Evolutionary conservation across 2,888 invertebrate genomes (phyloP).

Genomic region (Chymomyza fuscimana): DNA sequence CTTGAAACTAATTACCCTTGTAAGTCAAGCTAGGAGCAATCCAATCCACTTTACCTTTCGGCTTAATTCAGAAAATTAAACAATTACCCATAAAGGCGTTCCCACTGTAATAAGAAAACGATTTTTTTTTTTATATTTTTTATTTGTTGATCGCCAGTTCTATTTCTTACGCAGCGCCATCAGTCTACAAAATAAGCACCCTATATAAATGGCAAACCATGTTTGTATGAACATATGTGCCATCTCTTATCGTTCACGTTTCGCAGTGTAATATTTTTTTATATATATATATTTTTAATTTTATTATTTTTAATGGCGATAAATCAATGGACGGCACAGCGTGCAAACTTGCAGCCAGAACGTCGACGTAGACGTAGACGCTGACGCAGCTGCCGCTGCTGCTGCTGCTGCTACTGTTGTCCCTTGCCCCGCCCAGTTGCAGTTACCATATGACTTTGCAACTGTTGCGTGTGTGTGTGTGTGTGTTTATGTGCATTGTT

Average conservation of each 20-base stretch:
- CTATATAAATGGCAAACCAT: neutral
- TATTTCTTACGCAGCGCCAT: neutral
- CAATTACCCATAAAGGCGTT: no score
- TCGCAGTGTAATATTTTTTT: slow-evolving; percentile 6
- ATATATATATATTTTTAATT: slow-evolving; percentile 11
- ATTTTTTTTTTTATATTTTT: no score
- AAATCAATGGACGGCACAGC: slow-evolving; percentile 42
- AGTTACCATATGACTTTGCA: slow-evolving; percentile 50
- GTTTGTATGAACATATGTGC: neutral
- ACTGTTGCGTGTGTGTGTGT: slow-evolving; percentile 57
- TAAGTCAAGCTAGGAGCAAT: no score
- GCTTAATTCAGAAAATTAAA: no score
- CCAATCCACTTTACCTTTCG: no score
- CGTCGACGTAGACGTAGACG: neutral
- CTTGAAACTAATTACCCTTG: no score
- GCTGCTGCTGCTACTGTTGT: neutral
- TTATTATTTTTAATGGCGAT: slow-evolving; percentile 30
- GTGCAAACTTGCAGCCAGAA: neutral
- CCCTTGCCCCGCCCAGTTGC: slow-evolving; percentile 25
- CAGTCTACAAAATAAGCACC: neutral
- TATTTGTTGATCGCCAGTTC: no score
- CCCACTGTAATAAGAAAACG: no score
- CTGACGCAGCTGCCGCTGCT: neutral
- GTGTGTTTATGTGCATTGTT: slow-evolving; percentile 30
- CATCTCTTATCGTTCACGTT: slow-evolving; percentile 14